Base-by-base conservation (phyloP, 2,113 vertebrate species). In the Laterallus jamaicensis region DNA sequence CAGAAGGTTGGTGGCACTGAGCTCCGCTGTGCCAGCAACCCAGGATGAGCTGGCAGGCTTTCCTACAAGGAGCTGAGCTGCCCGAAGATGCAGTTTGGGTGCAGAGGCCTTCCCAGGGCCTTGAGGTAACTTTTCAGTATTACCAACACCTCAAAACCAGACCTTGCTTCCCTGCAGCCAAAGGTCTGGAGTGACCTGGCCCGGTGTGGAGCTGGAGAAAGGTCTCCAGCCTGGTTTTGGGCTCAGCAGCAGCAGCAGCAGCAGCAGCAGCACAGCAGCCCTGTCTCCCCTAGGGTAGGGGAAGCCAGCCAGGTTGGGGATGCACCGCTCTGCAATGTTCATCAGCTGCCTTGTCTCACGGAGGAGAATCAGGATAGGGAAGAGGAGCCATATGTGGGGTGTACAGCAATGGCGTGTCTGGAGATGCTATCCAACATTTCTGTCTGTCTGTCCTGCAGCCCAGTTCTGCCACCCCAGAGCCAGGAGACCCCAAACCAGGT, bases 281-380 rank as follows among this genome's bases (percentile, higher is more conserved):
- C 54, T 75, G 78, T 26, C 32, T 90, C 28, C 55, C n/a, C 49
- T 54, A 82, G 17, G 8, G 5, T 50, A 47, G 70, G n/a, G 70
- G 60, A 35, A 56, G 13, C 19, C 59, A 66, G 42, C 18, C 4
- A 2, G 18, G 54, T 6, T 6, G 29, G n/a, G 31, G 13, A 31
- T 32, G 40, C 6, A 2, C 8, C 0, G 0, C 47, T 40, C 24
- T 6, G 5, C 0, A 3, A 13, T 47, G 25, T 5, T 15, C 0
- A 0, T 31, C 14, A 15, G 16, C 64, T 19, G 60, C 31, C 75
- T 70, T 2, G 1, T 52, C 21, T 68, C 76, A 42, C 17, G 0
- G 0, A 47, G 37, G 28, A 77, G n/a, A 37, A 85, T 22, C 20
- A 15, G 5, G 56, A 12, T 29, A 44, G n/a, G 74, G 15, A 59